These are phyloP conservation scores for Hapalemur alaotrensis DNA, from an alignment of 2,797 vertebrate genomes.

Conservation along the genomic window DNA sequence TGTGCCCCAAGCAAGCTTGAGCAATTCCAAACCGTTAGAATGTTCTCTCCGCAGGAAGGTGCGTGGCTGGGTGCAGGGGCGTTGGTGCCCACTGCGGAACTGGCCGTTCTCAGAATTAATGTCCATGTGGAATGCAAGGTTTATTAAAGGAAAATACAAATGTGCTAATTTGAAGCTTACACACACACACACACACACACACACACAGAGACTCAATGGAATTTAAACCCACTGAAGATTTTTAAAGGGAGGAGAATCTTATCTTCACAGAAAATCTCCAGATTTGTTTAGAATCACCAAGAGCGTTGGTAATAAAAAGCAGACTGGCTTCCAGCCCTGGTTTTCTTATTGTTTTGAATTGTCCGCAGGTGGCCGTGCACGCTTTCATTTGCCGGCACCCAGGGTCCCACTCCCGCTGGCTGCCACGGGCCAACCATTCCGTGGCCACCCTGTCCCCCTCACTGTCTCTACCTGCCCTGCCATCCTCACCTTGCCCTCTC, in stretches of 20 bases:
- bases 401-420: background rate
- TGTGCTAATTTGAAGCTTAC: background rate
- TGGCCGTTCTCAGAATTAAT: background rate
- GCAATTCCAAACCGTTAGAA: background rate
- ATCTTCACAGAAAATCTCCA: background rate
- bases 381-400: background rate
- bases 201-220: background rate
- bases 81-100: accelerated
- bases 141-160: background rate
- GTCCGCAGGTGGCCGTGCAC: background rate
- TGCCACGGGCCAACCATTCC: background rate
- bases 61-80: accelerated
- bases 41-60: background rate
- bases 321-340: background rate
- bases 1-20: background rate
- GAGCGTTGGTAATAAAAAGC: background rate
- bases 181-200: background rate
- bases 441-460: background rate
- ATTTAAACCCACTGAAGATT: background rate
- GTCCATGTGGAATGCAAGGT: background rate
- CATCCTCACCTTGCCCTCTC: background rate
- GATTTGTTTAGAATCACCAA: background rate
- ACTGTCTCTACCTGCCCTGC: background rate
- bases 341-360: background rate
- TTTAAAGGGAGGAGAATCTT: background rate